These are phyloP conservation scores for Phaethon lepturus DNA, from an alignment of 2,113 vertebrate genomes.

Conservation along the genomic window DNA sequence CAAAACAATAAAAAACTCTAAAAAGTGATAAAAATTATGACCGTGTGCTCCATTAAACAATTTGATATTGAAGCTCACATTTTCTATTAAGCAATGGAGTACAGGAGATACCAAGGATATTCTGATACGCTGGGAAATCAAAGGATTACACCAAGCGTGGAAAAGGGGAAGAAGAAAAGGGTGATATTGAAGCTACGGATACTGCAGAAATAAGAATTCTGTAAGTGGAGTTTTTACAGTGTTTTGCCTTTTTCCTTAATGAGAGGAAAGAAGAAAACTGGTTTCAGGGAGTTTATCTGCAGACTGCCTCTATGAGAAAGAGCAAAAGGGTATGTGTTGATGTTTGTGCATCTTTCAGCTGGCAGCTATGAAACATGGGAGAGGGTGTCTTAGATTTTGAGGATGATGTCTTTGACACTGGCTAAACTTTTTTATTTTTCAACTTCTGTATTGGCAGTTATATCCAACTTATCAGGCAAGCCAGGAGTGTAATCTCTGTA, in stretches of 20 bases:
- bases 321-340: not conserved
- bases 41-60: not conserved
- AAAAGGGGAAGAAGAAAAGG: not conserved
- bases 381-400: not conserved
- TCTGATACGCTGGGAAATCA: not conserved
- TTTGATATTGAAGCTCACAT: not conserved
- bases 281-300: not conserved
- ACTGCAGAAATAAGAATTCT: not conserved
- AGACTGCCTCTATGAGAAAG: not conserved
- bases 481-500: not conserved
- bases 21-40: not conserved
- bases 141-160: not conserved
- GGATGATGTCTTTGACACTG: not conserved
- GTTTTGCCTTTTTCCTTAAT: not conserved
- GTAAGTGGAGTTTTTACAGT: not conserved
- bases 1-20: not conserved
- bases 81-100: not conserved
- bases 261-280: not conserved
- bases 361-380: not conserved
- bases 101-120: not conserved
- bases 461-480: not conserved
- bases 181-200: not conserved
- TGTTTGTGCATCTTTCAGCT: not conserved
- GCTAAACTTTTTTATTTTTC: not conserved
- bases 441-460: not conserved